Conservation (phyloP, 2,888 invertebrate species). For the Drosophila paramelanica region DNA sequence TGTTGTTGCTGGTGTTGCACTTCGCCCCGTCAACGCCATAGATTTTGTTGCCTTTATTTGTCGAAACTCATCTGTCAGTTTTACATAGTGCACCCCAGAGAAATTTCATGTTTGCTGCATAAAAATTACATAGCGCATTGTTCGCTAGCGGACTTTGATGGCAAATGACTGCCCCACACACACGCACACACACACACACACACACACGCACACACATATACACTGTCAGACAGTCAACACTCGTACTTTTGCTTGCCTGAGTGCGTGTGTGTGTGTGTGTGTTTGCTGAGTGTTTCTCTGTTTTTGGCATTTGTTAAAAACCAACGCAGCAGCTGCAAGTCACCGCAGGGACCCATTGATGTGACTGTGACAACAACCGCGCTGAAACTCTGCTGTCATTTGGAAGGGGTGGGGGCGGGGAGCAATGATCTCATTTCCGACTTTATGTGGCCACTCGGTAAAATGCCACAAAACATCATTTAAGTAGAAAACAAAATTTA, state of each 20-base stretch:
- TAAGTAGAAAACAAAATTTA: constrained; percentile 11
- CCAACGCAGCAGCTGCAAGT: constrained; percentile 48
- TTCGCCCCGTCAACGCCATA: constrained; percentile 51
- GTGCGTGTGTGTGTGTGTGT: constrained; percentile 13
- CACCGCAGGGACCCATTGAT: constrained; percentile 71
- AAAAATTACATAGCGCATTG: constrained; percentile 75
- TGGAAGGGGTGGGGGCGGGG: constrained; percentile 20
- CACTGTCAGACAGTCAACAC: constrained; percentile 10
- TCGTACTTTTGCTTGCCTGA: constrained; percentile 18
- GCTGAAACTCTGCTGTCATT: constrained; percentile 54
- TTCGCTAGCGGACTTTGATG: constrained; percentile 72
- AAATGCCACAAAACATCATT: constrained; percentile 15
- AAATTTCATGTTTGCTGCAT: constrained; percentile 78
- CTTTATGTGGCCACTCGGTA: constrained; percentile 41
- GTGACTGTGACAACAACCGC: constrained; percentile 62
- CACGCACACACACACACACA: constrained; percentile 17
- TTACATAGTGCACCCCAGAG: constrained; percentile 77
- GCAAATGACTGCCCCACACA: constrained; percentile 60
- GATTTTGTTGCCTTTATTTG: constrained; percentile 40
- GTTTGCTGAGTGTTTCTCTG: constrained; percentile 28
- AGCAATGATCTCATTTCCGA: constrained; percentile 63
- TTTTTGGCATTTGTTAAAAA: constrained; percentile 76
- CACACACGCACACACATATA: constrained; percentile 17
- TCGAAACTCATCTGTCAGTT: constrained; percentile 74
- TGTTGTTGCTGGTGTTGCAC: constrained; percentile 34